phyloP scores from a whole-genome alignment of 2,113 vertebrate species.

The Centropus bengalensis region DNA sequence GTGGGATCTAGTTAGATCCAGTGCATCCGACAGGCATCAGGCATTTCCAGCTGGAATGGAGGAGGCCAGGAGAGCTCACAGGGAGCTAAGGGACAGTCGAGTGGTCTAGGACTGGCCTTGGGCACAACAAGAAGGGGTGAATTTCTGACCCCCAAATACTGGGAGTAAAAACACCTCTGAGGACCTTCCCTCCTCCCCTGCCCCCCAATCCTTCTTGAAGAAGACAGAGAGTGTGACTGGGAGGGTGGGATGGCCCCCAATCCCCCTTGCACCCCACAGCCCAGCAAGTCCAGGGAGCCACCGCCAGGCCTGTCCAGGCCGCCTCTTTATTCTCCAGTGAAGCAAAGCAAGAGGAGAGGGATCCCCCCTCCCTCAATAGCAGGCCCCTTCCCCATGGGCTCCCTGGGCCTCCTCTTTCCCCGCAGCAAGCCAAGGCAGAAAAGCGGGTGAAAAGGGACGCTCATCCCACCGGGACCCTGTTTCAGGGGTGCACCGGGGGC shows the following conservation, averaged over 20 bases:
- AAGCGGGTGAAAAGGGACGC: background rate
- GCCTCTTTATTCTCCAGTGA: conserved; percentile 65
- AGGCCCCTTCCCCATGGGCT: background rate
- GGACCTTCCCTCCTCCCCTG: background rate
- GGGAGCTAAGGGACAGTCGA: background rate
- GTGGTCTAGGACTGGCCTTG: background rate
- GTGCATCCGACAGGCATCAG: background rate
- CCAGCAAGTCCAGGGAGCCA: conserved; percentile 59
- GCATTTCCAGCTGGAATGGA: background rate
- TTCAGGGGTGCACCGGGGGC: background rate
- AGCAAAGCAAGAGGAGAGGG: conserved; percentile 53
- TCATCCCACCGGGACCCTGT: background rate
- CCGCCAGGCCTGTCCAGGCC: conserved; percentile 41
- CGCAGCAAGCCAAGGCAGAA: background rate
- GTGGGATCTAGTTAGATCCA: background rate
- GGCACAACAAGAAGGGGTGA: background rate
- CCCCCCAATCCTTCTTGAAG: background rate
- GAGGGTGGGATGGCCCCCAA: background rate
- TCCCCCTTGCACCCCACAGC: conserved; percentile 3
- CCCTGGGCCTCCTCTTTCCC: background rate
- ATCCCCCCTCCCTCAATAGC: background rate
- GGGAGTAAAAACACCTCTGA: background rate
- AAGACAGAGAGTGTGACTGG: background rate
- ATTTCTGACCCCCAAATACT: background rate
- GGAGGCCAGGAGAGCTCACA: background rate